These are phyloP conservation scores for Fregetta grallaria DNA, from an alignment of 2,113 vertebrate species.

Conservation along the genomic window DNA sequence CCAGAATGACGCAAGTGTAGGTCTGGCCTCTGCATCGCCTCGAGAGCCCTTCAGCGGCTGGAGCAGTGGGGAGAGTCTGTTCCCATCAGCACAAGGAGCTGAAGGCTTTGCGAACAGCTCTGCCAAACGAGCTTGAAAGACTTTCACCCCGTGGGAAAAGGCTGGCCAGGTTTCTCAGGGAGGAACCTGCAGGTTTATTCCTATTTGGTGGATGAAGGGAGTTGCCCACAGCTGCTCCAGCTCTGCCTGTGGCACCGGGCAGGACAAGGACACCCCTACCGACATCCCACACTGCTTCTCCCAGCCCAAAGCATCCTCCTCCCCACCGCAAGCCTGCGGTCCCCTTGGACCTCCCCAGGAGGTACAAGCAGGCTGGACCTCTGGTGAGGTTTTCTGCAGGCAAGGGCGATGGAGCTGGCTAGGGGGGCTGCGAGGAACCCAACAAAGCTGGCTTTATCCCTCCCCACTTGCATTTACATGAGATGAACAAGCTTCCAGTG, in stretches of 20 bases:
- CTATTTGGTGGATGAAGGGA: neutral
- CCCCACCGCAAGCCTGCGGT: rapidly evolving
- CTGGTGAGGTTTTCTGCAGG: neutral
- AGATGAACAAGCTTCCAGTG: neutral
- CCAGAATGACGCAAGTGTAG: neutral
- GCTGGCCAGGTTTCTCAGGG: neutral
- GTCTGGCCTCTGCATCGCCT: neutral
- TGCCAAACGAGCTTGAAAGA: neutral
- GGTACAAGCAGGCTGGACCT: neutral
- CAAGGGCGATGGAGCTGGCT: neutral
- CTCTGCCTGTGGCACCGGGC: neutral
- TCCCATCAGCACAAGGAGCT: rapidly evolving
- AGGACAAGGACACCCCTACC: neutral
- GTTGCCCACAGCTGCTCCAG: rapidly evolving
- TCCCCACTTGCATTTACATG: rapidly evolving
- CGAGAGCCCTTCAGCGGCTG: neutral
- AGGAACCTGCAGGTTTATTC: neutral
- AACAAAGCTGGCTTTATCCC: neutral
- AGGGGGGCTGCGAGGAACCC: rapidly evolving
- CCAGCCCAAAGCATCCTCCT: neutral
- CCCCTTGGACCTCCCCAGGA: neutral
- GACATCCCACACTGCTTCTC: rapidly evolving
- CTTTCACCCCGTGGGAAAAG: rapidly evolving
- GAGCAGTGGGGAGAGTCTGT: rapidly evolving
- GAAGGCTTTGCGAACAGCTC: neutral